Base-by-base conservation (phyloP, 2,113 vertebrate genomes). In the Corvus moneduloides region DNA sequence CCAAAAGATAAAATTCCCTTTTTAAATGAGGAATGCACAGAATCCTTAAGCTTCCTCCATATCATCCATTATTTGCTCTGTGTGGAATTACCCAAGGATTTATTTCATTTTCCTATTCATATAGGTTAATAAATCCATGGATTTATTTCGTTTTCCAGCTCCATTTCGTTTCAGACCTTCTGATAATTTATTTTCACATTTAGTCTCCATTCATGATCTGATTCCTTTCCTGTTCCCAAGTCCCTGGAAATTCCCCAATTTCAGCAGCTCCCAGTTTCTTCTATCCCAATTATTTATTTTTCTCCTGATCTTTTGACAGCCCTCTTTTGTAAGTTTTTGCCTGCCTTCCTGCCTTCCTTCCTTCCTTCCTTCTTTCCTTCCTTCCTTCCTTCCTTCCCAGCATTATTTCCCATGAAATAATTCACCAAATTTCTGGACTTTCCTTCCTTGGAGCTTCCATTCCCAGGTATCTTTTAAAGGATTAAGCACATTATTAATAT, bases 11-110 rank as follows among this genome's bases (percentile, higher is more conserved):
- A 33, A 24, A 58, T 84, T 72, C 82, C 43, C 21, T 86, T 91
- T 93, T 78, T 58, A 79, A 67, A 48, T 37, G 41, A 76, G 44
- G 32, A n/a, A 61, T 80, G 58, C 33, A 61, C 41, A 22, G 87
- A 75, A 63, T 84, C 21, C 39, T 75, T 84, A 58, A 48, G 33
- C 39, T 84, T 93, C 83, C 39, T 91, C 69, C 2, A 2, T 71
- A 39, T 78, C 69, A 82, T 91, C 16, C 68, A 81, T 94, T 94
- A 94, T 95, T 94, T 93, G 93, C 35, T 58, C 56, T 48, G 23
- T 48, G 27, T 63, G 39, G 48, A 79, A 82, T 77, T 93, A 89
- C 43, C 64, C 48, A 87, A 81, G 39, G 87, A 81, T 96, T 89
- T 84, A 63, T 89, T 94, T 77, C 5, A 68, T 83, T 92, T 92